phyloP scores from a whole-genome alignment of 2,797 vertebrate species.

The Protosalanx chinensis region DNA sequence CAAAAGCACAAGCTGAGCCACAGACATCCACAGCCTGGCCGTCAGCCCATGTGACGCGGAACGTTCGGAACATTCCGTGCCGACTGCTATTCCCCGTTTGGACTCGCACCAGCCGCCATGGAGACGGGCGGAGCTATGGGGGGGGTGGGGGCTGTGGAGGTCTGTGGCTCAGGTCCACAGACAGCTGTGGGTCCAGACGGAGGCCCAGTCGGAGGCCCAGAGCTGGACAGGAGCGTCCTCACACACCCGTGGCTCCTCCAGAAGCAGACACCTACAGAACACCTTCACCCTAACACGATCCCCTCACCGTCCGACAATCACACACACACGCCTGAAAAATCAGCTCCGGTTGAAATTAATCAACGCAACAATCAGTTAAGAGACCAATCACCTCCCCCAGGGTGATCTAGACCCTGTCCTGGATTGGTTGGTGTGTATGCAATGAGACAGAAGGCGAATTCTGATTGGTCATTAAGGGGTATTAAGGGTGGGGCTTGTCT shows the following conservation, averaged over 20 bases:
- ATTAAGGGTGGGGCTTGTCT: conserved; percentile 59
- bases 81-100: background rate
- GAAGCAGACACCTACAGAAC: background rate
- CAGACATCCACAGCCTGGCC: background rate
- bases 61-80: background rate
- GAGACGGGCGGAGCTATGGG: background rate
- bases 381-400: conserved; percentile 46
- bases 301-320: background rate
- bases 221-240: background rate
- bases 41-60: background rate
- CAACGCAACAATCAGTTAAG: conserved; percentile 50
- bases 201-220: background rate
- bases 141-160: too few species aligned
- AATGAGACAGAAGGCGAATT: conserved; percentile 52
- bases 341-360: conserved; percentile 33
- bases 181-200: background rate
- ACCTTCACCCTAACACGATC: background rate
- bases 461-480: conserved; percentile 51
- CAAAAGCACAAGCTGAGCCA: background rate
- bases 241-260: conserved; percentile 1
- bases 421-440: conserved; percentile 49
- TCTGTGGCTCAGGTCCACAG: background rate
- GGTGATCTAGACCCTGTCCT: conserved; percentile 46
- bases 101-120: too few species aligned
- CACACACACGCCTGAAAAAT: conserved; percentile 12